Percentiles rank a stretch among this genome's conserved stretches.
Evolutionary conservation across 2,113 vertebrate genomes (phyloP).

Genomic region (Chelonoidis abingdonii): DNA sequence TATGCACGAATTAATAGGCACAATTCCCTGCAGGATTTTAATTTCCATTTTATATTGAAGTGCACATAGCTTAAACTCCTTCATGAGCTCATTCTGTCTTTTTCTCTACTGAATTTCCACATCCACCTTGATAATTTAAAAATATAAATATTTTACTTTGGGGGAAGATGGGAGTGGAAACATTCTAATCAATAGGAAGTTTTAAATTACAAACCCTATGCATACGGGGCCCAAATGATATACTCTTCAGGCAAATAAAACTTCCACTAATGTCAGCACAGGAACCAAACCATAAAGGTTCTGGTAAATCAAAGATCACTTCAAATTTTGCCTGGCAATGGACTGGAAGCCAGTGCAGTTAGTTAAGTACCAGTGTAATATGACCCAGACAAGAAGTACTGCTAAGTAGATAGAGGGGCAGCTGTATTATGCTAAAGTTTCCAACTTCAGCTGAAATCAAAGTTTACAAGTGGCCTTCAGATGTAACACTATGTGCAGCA

Average conservation of each 20-base stretch:
- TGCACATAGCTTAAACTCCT: conserved; percentile 1
- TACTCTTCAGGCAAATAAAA: background rate
- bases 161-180: background rate
- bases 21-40: conserved; percentile 32
- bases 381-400: background rate
- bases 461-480: background rate
- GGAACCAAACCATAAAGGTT: background rate
- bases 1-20: too few species aligned
- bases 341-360: background rate
- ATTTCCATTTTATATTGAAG: conserved; percentile 2
- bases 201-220: background rate
- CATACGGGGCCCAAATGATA: background rate
- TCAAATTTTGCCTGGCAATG: background rate
- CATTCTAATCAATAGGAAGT: background rate
- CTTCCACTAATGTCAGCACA: background rate
- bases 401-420: background rate
- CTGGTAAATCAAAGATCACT: background rate
- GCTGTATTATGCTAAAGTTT: background rate
- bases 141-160: background rate
- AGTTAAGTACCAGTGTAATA: background rate
- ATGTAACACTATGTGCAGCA: background rate
- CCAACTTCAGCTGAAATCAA: background rate
- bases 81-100: background rate
- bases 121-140: background rate
- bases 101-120: background rate